A percentile compares a stretch with the other conserved stretches of the same genome.
These are phyloP conservation scores for Drosophila multiciliata DNA, from an alignment of 2,888 invertebrate genomes.

Conservation along the genomic window DNA sequence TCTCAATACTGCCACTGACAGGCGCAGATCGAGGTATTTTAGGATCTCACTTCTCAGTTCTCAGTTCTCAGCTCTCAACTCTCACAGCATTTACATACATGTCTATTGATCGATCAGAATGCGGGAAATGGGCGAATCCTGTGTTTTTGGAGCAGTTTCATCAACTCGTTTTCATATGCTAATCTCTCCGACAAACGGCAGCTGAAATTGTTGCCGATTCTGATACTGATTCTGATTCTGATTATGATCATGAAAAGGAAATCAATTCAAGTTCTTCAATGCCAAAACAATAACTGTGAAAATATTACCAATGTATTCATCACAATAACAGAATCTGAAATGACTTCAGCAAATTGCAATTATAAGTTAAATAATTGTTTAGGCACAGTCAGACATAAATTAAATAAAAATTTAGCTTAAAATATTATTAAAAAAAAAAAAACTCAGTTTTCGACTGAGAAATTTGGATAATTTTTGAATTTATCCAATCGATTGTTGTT, in stretches of 20 bases:
- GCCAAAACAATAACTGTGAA: conserved; percentile 39
- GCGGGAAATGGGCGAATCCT: conserved; percentile 41
- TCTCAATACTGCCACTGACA: conserved; percentile 68
- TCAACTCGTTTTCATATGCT: conserved; percentile 66
- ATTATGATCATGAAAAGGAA: conserved; percentile 1
- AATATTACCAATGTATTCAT: conserved; percentile 13
- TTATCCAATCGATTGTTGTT: no score
- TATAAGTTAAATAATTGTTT: not conserved
- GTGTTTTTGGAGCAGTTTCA: conserved; percentile 57
- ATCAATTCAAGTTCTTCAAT: conserved; percentile 24
- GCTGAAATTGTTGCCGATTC: conserved; percentile 39
- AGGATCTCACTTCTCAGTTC: not conserved
- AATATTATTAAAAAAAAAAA: no score
- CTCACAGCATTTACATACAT: conserved; percentile 56
- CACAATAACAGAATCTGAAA: not conserved
- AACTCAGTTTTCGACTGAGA: no score
- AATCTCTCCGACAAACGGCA: conserved; percentile 39
- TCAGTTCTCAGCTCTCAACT: conserved; percentile 28
- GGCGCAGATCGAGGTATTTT: conserved; percentile 43
- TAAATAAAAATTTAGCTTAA: no score
- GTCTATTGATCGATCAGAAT: conserved; percentile 67
- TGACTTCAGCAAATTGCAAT: not conserved
- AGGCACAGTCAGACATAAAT: no score
- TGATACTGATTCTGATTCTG: not conserved
- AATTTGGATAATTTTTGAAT: no score